These are phyloP conservation scores for human (Homo sapiens) DNA, from an alignment of 2,113 vertebrate genomes.

Conservation along the genomic window GRCh38 chr13:72707501-72708000, in stretches of 20 bases:
- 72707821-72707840: not conserved
- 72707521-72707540: not conserved
- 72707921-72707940: not conserved
- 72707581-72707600: not conserved
- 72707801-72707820: not conserved
- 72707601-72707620: too few species aligned
- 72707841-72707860: not conserved
- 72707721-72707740: not conserved
- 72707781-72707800: not conserved
- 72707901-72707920: not conserved
- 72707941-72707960: not conserved
- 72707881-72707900: not conserved
- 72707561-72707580: not conserved
- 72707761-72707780: not conserved
- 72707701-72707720: not conserved
- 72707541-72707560: not conserved
- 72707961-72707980: too few species aligned
- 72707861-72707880: not conserved
- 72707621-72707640: too few species aligned
- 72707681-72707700: not conserved
- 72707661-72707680: not conserved
- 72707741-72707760: not conserved
- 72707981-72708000: too few species aligned
- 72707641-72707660: not conserved
- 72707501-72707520: not conserved